phyloP scores from a whole-genome alignment of 1,140 invertebrate genomes.

The Potamilus streckersoni region DNA sequence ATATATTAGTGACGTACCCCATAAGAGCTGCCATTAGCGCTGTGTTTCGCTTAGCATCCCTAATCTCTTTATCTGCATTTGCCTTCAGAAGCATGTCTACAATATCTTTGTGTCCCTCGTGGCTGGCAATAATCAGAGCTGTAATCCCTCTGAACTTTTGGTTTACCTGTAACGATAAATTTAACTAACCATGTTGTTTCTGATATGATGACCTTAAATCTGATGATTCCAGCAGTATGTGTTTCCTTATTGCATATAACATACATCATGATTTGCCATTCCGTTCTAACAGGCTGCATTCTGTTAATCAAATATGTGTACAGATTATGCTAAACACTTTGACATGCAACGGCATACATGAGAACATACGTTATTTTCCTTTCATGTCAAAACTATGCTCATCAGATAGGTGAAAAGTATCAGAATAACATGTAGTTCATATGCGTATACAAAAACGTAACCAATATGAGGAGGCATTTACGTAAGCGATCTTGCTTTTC shows the following conservation, averaged over 20 bases:
- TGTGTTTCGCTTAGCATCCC: slow-evolving; percentile 35
- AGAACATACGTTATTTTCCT: too few relatives aligned
- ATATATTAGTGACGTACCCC: slow-evolving; percentile 16
- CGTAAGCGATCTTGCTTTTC: too few relatives aligned
- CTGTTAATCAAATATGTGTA: not conserved
- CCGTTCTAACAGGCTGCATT: not conserved
- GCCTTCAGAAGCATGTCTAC: slow-evolving; percentile 32
- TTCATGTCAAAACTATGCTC: too few relatives aligned
- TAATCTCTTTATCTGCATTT: slow-evolving; percentile 32
- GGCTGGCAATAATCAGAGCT: slow-evolving; percentile 39
- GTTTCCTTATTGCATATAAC: not conserved
- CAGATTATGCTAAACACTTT: too few relatives aligned
- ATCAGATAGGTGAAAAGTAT: too few relatives aligned
- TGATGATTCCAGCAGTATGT: too few relatives aligned
- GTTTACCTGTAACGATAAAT: slow-evolving; percentile 29
- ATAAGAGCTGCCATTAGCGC: slow-evolving; percentile 36
- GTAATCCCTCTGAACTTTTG: slow-evolving; percentile 30
- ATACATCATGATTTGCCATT: not conserved
- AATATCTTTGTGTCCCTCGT: slow-evolving; percentile 38
- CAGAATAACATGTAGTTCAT: too few relatives aligned
- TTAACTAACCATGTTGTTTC: not conserved
- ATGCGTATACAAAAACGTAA: too few relatives aligned
- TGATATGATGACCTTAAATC: not conserved
- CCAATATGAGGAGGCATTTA: too few relatives aligned
- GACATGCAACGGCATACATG: too few relatives aligned